Percentiles rank a stretch among this genome's conserved stretches.
These are phyloP conservation scores for Apostichopus leukothele DNA, from an alignment of 53 echinoderm and acorn worm genomes.

Conservation along the genomic window DNA sequence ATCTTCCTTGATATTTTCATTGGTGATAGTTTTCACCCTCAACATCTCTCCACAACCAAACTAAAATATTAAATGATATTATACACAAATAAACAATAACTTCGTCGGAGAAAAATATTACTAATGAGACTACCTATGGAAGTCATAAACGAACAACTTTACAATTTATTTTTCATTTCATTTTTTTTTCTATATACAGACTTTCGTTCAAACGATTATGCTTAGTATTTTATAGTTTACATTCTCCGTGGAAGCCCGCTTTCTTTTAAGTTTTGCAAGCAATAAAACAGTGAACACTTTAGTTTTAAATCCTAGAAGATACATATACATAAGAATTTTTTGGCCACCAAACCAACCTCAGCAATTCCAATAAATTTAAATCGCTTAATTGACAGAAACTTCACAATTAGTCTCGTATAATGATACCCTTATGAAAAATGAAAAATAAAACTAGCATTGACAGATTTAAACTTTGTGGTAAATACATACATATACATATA, in stretches of 20 bases:
- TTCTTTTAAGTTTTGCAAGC: too few relatives aligned
- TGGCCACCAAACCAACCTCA: conserved; percentile 37
- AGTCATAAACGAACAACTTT: too few relatives aligned
- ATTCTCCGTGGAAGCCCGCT: background rate
- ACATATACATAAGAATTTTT: background rate
- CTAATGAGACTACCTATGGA: too few relatives aligned
- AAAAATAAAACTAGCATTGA: background rate
- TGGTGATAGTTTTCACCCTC: too few relatives aligned
- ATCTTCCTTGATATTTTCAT: too few relatives aligned
- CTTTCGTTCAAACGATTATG: background rate
- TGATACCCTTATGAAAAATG: background rate
- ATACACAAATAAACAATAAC: too few relatives aligned
- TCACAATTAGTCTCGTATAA: background rate
- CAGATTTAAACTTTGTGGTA: background rate
- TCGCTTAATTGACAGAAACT: background rate
- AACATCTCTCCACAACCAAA: too few relatives aligned
- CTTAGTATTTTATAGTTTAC: background rate
- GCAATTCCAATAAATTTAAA: conserved; percentile 20
- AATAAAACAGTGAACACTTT: background rate
- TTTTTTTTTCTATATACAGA: too few relatives aligned
- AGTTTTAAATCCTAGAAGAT: background rate
- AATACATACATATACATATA: too few relatives aligned
- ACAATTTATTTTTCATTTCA: too few relatives aligned
- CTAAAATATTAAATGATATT: too few relatives aligned
- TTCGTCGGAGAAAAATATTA: too few relatives aligned